Evolutionary conservation across 1,140 invertebrate species (phyloP).

Genomic region (Leptinotarsa lineolata): DNA sequence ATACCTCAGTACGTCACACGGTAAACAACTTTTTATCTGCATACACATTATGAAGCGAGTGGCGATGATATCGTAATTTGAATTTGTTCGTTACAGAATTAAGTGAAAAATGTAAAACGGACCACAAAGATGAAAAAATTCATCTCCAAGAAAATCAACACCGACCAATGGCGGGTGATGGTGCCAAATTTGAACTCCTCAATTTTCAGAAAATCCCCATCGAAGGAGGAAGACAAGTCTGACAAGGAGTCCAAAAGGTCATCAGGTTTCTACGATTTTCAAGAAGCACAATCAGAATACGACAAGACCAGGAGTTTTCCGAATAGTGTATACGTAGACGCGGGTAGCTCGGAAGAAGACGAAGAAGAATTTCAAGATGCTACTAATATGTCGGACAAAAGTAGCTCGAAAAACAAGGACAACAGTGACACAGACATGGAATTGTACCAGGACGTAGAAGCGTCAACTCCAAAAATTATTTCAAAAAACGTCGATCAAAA

Average conservation of each 20-base stretch:
- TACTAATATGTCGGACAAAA: conserved; percentile 35
- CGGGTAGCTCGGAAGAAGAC: conserved; percentile 35
- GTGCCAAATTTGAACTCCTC: conserved; percentile 50
- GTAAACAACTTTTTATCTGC: conserved; percentile 28
- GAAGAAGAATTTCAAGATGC: conserved; percentile 45
- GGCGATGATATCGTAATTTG: conserved; percentile 7
- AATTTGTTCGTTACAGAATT: conserved; percentile 9
- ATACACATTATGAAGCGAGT: not conserved
- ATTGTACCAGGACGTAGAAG: conserved; percentile 43
- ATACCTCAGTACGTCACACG: conserved; percentile 19
- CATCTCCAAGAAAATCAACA: conserved; percentile 51
- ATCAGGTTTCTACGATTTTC: conserved; percentile 51
- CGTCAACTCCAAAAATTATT: conserved; percentile 11
- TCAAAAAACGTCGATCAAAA: conserved; percentile 36
- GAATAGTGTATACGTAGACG: conserved; percentile 41
- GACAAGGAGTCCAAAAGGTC: conserved; percentile 40
- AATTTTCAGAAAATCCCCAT: conserved; percentile 41
- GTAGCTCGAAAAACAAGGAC: conserved; percentile 32
- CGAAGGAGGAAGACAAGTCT: conserved; percentile 34
- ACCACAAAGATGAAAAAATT: conserved; percentile 49
- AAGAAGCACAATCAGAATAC: conserved; percentile 49
- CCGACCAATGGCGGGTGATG: conserved; percentile 51
- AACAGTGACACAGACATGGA: conserved; percentile 37
- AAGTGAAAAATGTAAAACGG: not conserved
- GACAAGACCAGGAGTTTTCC: conserved; percentile 43